Percentiles rank a stretch among this genome's conserved stretches.
phyloP scores from a whole-genome alignment of 2,888 invertebrate genomes.

The Colostygia pectinataria region DNA sequence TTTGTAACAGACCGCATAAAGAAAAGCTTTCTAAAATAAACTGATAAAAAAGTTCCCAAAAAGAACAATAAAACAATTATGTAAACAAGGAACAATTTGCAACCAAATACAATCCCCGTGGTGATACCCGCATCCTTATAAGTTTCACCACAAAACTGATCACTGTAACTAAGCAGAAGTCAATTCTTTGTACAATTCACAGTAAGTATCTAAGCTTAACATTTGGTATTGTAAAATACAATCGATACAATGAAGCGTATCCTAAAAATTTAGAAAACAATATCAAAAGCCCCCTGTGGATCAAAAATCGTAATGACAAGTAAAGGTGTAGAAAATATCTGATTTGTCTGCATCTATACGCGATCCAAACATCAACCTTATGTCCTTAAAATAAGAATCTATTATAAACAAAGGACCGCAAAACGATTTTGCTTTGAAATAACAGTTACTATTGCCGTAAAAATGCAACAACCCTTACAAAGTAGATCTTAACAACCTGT shows the following conservation, averaged over 20 bases:
- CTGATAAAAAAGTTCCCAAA: neutral
- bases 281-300: conserved; percentile 59
- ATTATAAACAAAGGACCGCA: conserved; percentile 12
- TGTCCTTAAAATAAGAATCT: conserved; percentile 11
- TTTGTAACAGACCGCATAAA: too few relatives aligned
- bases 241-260: conserved; percentile 59
- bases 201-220: conserved; percentile 55
- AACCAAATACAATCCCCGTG: conserved; percentile 42
- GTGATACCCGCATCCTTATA: conserved; percentile 56
- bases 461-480: conserved; percentile 6
- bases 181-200: conserved; percentile 60
- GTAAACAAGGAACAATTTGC: conserved; percentile 40
- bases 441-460: conserved; percentile 28
- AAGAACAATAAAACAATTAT: conserved; percentile 26
- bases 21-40: too few relatives aligned
- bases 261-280: conserved; percentile 68
- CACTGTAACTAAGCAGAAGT: conserved; percentile 60
- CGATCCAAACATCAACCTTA: conserved; percentile 32
- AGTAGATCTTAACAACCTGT: conserved; percentile 4
- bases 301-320: conserved; percentile 62
- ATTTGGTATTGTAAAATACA: conserved; percentile 57
- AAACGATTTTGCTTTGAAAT: conserved; percentile 24
- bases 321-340: conserved; percentile 59
- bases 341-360: neutral
- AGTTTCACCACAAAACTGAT: conserved; percentile 58